Evolutionary conservation across 2,797 vertebrate species (phyloP).

Genomic region (Taeniopygia guttata): DNA sequence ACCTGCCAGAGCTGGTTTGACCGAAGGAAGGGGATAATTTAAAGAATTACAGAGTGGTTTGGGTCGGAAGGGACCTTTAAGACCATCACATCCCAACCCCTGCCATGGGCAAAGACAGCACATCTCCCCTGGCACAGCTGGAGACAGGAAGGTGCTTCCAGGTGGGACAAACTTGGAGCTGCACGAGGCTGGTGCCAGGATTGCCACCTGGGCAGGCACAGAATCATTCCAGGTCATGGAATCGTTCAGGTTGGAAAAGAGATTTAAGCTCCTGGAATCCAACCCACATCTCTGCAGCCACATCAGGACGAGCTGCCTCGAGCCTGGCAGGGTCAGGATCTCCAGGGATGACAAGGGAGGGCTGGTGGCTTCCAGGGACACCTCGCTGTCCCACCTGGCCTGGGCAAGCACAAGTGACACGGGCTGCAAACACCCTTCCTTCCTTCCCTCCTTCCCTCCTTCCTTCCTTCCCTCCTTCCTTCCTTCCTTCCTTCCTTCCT

Average conservation of each 20-base stretch:
- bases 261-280: background rate
- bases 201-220: no score
- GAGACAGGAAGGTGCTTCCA: background rate
- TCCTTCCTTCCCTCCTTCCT: no score
- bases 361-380: background rate
- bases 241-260: background rate
- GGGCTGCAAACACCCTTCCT: background rate
- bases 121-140: background rate
- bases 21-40: fast-evolving
- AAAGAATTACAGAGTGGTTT: background rate
- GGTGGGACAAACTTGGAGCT: background rate
- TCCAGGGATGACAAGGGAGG: background rate
- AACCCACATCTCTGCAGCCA: background rate
- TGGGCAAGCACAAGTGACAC: fast-evolving
- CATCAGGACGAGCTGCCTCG: background rate
- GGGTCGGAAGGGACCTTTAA: background rate
- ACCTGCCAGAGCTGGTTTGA: background rate
- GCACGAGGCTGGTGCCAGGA: background rate
- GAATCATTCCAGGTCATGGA: background rate
- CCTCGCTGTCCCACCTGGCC: background rate
- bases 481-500: no score
- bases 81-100: background rate
- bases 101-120: background rate
- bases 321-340: background rate
- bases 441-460: no score